A percentile compares a stretch with the other conserved stretches of the same genome.
Conservation (phyloP, 2,888 invertebrate genomes). For the Rhorus exstirpatorius region DNA sequence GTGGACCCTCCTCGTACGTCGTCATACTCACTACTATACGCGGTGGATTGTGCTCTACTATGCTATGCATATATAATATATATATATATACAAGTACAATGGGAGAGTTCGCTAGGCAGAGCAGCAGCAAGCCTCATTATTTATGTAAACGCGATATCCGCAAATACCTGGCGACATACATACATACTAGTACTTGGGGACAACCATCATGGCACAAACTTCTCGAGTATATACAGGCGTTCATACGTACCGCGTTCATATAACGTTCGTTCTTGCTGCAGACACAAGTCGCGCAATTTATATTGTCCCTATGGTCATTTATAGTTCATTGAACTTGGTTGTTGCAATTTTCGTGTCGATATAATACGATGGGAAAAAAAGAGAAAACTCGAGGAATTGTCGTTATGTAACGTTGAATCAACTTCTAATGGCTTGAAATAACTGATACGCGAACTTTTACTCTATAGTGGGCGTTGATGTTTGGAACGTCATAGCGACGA, state of each 20-base stretch:
- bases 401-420: conserved; percentile 23
- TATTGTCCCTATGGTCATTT: conserved; percentile 57
- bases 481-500: conserved; percentile 8
- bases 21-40: conserved; percentile 50
- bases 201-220: conserved; percentile 22
- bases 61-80: neutral
- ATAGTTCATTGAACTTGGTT: conserved; percentile 56
- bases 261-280: conserved; percentile 28
- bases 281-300: conserved; percentile 58
- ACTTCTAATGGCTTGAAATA: conserved; percentile 3
- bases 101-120: conserved; percentile 44
- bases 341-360: conserved; percentile 59
- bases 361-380: neutral
- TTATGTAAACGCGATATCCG: conserved; percentile 67
- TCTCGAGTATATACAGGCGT: neutral
- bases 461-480: conserved; percentile 35
- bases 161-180: conserved; percentile 61
- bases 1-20: conserved; percentile 38
- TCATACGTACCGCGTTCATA: neutral
- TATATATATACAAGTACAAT: conserved; percentile 44
- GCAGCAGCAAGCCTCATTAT: conserved; percentile 57
- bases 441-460: neutral
- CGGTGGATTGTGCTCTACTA: conserved; percentile 1
- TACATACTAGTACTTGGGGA: neutral
- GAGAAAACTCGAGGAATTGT: neutral